Conservation (phyloP, 2,113 vertebrate genomes). For the Hypomesus transpacificus region DNA sequence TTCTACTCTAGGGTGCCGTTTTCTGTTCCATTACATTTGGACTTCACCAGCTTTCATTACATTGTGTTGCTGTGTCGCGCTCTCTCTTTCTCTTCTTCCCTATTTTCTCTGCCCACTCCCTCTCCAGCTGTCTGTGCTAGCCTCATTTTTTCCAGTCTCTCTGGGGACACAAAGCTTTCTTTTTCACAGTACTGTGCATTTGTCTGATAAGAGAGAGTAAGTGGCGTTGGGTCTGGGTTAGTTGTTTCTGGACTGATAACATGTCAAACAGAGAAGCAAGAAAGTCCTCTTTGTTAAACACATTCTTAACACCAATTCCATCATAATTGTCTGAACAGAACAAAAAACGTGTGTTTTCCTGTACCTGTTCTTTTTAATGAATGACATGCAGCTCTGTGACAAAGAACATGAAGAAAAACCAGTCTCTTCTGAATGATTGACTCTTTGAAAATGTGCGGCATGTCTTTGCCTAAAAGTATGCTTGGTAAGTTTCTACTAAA, state of each 20-base stretch:
- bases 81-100: conserved; percentile 8
- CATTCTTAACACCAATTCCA: neutral
- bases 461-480: neutral
- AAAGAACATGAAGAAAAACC: conserved; percentile 13
- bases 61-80: conserved; percentile 8
- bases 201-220: conserved; percentile 10
- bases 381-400: conserved; percentile 14
- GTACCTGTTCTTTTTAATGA: neutral
- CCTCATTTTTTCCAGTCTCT: conserved; percentile 67
- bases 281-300: neutral
- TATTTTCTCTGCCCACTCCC: conserved; percentile 44
- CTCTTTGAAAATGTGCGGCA: neutral
- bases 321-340: neutral
- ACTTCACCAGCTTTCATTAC: conserved; percentile 2
- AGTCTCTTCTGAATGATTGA: conserved; percentile 13
- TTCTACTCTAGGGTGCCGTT: conserved; percentile 4
- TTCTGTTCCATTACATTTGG: neutral
- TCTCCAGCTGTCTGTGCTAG: conserved; percentile 45
- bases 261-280: neutral
- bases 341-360: neutral
- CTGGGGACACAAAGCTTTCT: conserved; percentile 48
- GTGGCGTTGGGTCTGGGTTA: neutral
- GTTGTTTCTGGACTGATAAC: neutral
- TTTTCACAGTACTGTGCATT: conserved; percentile 20
- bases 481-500: neutral